Percentiles rank a stretch among this genome's conserved stretches.
phyloP scores from a whole-genome alignment of 2,797 vertebrate genomes.

The Melanotaenia maccullochi region DNA sequence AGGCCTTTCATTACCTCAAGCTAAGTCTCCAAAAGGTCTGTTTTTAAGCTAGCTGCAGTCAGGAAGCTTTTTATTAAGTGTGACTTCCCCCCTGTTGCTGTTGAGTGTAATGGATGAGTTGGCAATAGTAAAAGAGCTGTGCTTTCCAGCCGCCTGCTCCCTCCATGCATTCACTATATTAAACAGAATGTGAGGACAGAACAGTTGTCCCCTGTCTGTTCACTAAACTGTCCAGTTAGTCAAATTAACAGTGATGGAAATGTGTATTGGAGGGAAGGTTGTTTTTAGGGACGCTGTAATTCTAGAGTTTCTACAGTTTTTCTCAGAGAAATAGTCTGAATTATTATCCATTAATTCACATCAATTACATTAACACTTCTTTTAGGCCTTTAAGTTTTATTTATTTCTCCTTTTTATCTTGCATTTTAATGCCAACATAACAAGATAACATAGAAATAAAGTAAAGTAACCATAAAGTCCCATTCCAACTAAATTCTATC shows the following conservation, averaged over 20 bases:
- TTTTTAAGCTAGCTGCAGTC: conserved; percentile 20
- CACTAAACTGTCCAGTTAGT: conserved; percentile 33
- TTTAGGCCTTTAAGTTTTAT: too few relatives aligned
- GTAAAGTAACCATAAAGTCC: too few relatives aligned
- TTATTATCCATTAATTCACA: too few relatives aligned
- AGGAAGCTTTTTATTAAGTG: conserved; percentile 60
- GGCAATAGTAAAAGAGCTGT: conserved; percentile 50
- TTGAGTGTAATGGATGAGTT: conserved; percentile 63
- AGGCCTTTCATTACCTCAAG: conserved; percentile 20
- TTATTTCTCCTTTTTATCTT: too few relatives aligned
- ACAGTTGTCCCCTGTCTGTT: not conserved
- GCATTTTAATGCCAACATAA: too few relatives aligned
- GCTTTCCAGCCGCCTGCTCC: conserved; percentile 24
- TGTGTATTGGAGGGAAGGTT: not conserved
- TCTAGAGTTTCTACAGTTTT: too few relatives aligned
- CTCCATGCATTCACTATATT: conserved; percentile 27
- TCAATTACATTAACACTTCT: too few relatives aligned
- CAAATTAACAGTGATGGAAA: conserved; percentile 26
- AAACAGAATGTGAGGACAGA: conserved; percentile 27
- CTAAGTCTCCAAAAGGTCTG: conserved; percentile 22
- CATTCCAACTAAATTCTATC: too few relatives aligned
- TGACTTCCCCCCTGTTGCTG: conserved; percentile 33
- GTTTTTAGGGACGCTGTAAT: not conserved
- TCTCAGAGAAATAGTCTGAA: too few relatives aligned
- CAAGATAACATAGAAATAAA: too few relatives aligned